Base-by-base conservation (phyloP, 2,888 invertebrate genomes). In the Cosmopolites sordidus region DNA sequence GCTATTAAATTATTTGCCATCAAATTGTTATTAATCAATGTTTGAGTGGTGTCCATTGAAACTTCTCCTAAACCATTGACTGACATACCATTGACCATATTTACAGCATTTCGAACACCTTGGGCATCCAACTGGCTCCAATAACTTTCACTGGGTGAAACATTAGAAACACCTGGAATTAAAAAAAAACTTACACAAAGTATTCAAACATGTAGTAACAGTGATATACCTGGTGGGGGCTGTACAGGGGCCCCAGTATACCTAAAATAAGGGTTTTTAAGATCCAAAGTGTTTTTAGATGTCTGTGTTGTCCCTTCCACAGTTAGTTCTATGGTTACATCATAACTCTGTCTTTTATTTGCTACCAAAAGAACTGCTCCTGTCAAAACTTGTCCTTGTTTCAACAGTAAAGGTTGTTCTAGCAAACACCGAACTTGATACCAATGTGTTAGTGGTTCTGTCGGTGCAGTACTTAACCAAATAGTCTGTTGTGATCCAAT, bases 401-500 rank as follows among this genome's bases (percentile, higher is more conserved):
- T 94, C 16, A 92, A 92, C 69, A 98, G 88, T 42, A 99, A 83
- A 1, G 98, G 98, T 62, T 89, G 89, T 70, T 94, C 92, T 48
- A 99, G 75, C 58, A 99, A 80, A 73, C 98, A 99, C 22, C 98
- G 83, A 1, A 98, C 97, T 77, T 98, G 97, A 75, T 99, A 98
- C 99, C 98, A 99, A 75, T 99, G 98, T 18, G 98, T 99, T 15
- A 99, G 78, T 0, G 97, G 95, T 72, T 98, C 97, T 2, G 97
- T 97, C 0, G 98, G 98, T 0, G 97, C 88, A 4, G 99, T 99
- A 5, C 97, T 97, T 27, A 99, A 75, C 97, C 98, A 98, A 52
- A 98, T 88, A 55, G 92, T 89, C 68, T 92, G 89, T 54, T 84
- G 84, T 41, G 84, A 84, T 30, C 98, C 97, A 54, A 90, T 85